Evolutionary conservation across 2,888 invertebrate genomes (phyloP).

Genomic region (Tanypteryx hageni): DNA sequence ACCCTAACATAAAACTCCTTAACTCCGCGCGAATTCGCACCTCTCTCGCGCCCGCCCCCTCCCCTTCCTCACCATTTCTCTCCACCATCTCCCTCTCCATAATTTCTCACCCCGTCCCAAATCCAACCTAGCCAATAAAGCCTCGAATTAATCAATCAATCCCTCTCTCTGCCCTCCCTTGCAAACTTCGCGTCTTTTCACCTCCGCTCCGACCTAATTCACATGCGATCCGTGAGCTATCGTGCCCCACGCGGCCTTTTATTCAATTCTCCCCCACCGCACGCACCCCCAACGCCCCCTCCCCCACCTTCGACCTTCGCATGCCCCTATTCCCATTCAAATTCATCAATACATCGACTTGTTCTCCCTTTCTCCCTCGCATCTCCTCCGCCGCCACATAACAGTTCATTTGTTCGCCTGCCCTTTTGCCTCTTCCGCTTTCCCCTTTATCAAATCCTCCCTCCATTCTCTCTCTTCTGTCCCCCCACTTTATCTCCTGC

Average conservation of each 20-base stretch:
- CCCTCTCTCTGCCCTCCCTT: slow-evolving; percentile 14
- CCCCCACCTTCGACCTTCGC: neutral
- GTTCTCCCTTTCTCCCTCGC: neutral
- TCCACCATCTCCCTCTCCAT: neutral
- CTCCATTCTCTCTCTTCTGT: neutral
- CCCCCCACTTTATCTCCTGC: neutral
- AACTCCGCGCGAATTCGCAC: slow-evolving; percentile 21
- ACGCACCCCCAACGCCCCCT: too few relatives aligned
- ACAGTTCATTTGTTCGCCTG: neutral
- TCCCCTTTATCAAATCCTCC: neutral
- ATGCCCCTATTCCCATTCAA: neutral
- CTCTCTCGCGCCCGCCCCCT: neutral
- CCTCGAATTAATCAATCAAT: slow-evolving; percentile 52
- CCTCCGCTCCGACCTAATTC: slow-evolving; percentile 3
- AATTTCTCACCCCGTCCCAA: neutral
- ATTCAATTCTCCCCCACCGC: neutral
- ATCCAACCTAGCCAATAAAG: slow-evolving; percentile 22
- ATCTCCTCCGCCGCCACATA: neutral
- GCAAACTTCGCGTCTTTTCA: slow-evolving; percentile 20
- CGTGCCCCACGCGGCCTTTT: neutral
- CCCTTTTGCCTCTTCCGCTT: too few relatives aligned
- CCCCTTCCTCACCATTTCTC: neutral
- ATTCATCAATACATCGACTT: slow-evolving; percentile 12
- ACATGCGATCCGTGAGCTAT: neutral
- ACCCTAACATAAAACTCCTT: neutral